Evolutionary conservation across 2,113 vertebrate species (phyloP).

Genomic region (Oncorhynchus clarkii): DNA sequence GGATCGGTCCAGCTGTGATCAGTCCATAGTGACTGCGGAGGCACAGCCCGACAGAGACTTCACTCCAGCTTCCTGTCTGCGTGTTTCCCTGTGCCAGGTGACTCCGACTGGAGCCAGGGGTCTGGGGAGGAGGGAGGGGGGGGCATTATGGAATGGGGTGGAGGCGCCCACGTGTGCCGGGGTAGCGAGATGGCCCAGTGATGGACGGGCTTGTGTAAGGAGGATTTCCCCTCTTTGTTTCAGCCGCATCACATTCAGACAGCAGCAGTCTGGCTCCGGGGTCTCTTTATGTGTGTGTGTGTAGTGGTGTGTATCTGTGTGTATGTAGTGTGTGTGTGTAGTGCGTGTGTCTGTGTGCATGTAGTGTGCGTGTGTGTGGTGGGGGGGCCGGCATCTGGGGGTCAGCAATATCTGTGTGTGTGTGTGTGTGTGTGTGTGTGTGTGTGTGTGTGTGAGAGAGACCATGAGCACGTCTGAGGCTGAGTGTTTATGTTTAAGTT

Average conservation of each 20-base stretch:
- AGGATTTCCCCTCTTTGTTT: constrained; percentile 75
- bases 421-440: constrained; percentile 2
- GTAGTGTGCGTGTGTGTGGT: constrained; percentile 22
- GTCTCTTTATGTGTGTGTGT: constrained; percentile 34
- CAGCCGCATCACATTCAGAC: constrained; percentile 27
- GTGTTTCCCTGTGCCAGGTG: constrained; percentile 53
- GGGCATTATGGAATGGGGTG: constrained; percentile 25
- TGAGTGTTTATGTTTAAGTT: too few species aligned
- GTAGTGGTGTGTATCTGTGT: background rate
- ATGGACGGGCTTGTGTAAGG: constrained; percentile 63
- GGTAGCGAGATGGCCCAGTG: constrained; percentile 59
- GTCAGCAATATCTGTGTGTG: background rate
- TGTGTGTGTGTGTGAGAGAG: too few species aligned
- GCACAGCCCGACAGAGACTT: constrained; percentile 70
- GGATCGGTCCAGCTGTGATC: constrained; percentile 68
- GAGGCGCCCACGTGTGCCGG: constrained; percentile 48
- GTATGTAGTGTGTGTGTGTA: constrained; percentile 9
- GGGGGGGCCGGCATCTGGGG: too few species aligned
- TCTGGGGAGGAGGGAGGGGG: constrained; percentile 46
- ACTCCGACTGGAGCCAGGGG: constrained; percentile 47
- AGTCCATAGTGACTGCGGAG: constrained; percentile 63
- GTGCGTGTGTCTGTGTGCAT: background rate
- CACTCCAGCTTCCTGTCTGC: constrained; percentile 69
- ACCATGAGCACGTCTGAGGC: too few species aligned
- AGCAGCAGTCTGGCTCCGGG: constrained; percentile 51